Evolutionary conservation across 2,888 invertebrate genomes (phyloP).

Genomic region (Latheticus oryzae): DNA sequence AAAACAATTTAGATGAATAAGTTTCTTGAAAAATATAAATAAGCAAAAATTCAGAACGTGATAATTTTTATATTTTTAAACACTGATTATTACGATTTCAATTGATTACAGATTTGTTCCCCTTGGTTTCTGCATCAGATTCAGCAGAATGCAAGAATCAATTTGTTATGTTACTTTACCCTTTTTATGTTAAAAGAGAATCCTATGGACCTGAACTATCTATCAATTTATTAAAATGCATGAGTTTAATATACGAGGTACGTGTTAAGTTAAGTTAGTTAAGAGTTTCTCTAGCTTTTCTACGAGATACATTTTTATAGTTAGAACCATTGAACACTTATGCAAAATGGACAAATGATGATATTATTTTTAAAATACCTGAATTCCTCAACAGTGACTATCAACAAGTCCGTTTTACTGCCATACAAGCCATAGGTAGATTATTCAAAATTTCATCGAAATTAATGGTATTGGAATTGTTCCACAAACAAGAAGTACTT

Average conservation of each 20-base stretch:
- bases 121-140: conserved; percentile 8
- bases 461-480: conserved; percentile 42
- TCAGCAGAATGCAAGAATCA: conserved; percentile 7
- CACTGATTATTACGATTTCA: background rate
- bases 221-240: conserved; percentile 62
- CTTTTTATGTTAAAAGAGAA: conserved; percentile 53
- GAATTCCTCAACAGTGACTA: conserved; percentile 61
- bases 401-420: conserved; percentile 63
- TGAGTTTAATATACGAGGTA: conserved; percentile 63
- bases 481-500: conserved; percentile 53
- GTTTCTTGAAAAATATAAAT: too few species aligned
- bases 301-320: too few species aligned
- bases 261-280: too few species aligned
- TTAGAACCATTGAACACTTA: conserved; percentile 54
- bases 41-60: too few species aligned
- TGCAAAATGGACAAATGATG: conserved; percentile 51
- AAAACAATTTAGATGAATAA: too few species aligned
- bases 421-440: conserved; percentile 60
- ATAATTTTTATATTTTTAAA: background rate
- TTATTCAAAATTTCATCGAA: conserved; percentile 56
- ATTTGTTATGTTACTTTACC: conserved; percentile 50
- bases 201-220: conserved; percentile 63
- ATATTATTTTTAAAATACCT: conserved; percentile 52
- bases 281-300: too few species aligned
- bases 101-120: conserved; percentile 18